phyloP scores from a whole-genome alignment of 2,888 invertebrate genomes.

The Dysmachus trigonus region DNA sequence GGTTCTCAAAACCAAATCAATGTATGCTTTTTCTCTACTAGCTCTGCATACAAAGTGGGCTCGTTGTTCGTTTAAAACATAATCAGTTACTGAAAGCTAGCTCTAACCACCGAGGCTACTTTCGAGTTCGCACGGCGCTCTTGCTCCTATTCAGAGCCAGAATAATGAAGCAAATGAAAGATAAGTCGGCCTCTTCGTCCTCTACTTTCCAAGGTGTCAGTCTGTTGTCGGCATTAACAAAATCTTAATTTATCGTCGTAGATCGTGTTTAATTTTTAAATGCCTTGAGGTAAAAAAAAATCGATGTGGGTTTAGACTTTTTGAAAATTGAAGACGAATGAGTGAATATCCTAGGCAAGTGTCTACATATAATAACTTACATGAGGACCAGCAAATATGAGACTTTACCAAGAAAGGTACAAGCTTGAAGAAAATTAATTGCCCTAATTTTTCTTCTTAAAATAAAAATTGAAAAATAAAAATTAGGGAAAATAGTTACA shows the following conservation, averaged over 20 bases:
- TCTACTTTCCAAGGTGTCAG: background rate
- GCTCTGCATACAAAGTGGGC: background rate
- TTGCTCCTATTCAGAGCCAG: background rate
- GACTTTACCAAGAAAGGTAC: background rate
- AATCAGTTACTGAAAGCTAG: background rate
- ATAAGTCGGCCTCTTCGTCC: background rate
- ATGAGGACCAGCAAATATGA: background rate
- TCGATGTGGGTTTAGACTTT: background rate
- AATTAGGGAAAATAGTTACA: background rate
- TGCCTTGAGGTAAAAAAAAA: background rate
- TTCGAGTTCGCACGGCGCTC: background rate
- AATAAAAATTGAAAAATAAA: background rate
- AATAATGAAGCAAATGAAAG: background rate
- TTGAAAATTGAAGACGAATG: background rate
- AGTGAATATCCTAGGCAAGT: background rate
- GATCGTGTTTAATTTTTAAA: constrained; percentile 25
- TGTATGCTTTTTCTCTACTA: background rate
- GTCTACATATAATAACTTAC: background rate
- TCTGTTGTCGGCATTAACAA: background rate
- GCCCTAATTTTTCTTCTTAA: background rate
- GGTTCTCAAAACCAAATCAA: background rate
- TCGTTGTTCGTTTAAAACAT: background rate
- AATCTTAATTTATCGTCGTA: constrained; percentile 15
- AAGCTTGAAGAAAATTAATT: background rate
- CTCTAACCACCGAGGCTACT: background rate